Evolutionary conservation across 2,113 vertebrate species (phyloP).

Genomic region (Cervus canadensis): DNA sequence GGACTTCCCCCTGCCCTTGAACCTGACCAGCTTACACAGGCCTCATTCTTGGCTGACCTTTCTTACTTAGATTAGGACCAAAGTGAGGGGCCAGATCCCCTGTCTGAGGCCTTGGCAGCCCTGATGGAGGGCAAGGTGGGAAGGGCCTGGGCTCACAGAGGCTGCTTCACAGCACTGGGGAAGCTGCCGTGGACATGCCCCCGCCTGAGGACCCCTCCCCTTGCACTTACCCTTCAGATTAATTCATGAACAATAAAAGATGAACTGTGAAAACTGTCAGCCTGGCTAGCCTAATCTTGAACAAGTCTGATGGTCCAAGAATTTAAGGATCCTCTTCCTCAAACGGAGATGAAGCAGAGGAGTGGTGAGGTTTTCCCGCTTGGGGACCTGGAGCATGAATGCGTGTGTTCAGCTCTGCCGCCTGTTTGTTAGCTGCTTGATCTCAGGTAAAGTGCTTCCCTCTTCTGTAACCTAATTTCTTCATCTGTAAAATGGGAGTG

Average conservation of each 20-base stretch:
- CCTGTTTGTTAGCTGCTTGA: background rate
- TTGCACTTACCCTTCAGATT: background rate
- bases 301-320: background rate
- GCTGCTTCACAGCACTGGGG: background rate
- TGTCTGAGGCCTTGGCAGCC: background rate
- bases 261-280: background rate
- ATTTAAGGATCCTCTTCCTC: background rate
- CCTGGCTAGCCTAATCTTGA: background rate
- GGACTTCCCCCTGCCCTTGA: background rate
- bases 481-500: background rate
- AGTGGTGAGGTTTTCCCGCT: fast-evolving
- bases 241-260: background rate
- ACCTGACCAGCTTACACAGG: background rate
- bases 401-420: background rate
- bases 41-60: background rate
- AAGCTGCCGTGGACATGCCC: background rate
- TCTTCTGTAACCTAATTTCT: background rate
- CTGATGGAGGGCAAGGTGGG: background rate
- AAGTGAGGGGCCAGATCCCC: background rate
- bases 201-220: background rate
- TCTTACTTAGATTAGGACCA: background rate
- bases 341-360: background rate
- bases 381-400: background rate
- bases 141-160: background rate
- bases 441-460: background rate